Percentiles rank a stretch among this genome's conserved stretches.
phyloP scores from a whole-genome alignment of 37 sponge, comb jelly and placozoan genomes.

The Cladorhizidae sp. region DNA sequence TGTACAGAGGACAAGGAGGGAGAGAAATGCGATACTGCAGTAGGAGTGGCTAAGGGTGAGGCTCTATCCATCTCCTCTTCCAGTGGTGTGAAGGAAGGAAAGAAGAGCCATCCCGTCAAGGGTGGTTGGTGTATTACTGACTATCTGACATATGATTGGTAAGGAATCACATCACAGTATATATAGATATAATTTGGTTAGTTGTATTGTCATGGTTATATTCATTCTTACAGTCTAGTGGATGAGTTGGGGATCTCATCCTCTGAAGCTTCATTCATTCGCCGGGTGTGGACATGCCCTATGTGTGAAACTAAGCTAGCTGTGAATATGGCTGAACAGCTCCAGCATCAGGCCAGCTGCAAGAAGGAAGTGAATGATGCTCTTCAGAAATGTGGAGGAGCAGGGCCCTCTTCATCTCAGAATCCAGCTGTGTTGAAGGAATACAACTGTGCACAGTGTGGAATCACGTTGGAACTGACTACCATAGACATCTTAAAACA shows the following conservation, averaged over 20 bases:
- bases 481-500: slow-evolving; percentile 74
- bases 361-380: slow-evolving; percentile 11
- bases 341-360: slow-evolving; percentile 67
- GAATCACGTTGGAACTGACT: slow-evolving; percentile 28
- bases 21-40: not conserved
- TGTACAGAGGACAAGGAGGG: not conserved
- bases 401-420: not conserved
- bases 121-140: slow-evolving; percentile 66
- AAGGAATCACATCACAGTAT: not conserved
- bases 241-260: slow-evolving; percentile 17
- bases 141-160: slow-evolving; percentile 81
- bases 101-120: slow-evolving; percentile 56
- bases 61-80: not conserved
- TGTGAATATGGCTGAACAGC: slow-evolving; percentile 68
- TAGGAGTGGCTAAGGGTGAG: not conserved
- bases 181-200: not conserved
- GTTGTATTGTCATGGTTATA: not conserved
- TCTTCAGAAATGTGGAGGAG: not conserved
- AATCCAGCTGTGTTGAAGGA: slow-evolving; percentile 6
- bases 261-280: slow-evolving; percentile 28
- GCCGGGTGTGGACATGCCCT: slow-evolving; percentile 69
- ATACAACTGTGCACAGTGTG: slow-evolving; percentile 56
- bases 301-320: slow-evolving; percentile 48
- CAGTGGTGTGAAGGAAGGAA: not conserved
- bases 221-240: slow-evolving; percentile 31